phyloP scores from a whole-genome alignment of 2,797 vertebrate genomes.

The Syndactyla subalaris region DNA sequence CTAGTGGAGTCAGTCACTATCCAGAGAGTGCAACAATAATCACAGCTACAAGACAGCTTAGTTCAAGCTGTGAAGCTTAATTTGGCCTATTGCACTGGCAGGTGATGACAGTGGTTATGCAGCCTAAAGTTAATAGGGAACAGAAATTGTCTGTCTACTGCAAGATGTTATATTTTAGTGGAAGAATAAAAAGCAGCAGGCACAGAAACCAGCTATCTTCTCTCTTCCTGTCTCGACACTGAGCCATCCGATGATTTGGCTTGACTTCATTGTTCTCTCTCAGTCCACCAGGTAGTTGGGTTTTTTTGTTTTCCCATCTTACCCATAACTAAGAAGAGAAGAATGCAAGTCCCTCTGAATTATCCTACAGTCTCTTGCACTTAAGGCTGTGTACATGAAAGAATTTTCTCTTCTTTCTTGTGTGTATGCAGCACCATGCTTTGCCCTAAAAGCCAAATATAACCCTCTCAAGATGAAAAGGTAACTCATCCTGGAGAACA shows the following conservation, averaged over 20 bases:
- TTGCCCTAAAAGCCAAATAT: neutral
- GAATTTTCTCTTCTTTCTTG: neutral
- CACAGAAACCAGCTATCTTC: neutral
- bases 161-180: neutral
- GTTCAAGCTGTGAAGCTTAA: conserved; percentile 1
- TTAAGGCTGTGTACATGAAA: neutral
- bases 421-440: neutral
- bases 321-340: neutral
- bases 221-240: neutral
- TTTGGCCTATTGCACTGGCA: neutral
- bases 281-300: neutral
- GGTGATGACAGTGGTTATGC: conserved; percentile 12
- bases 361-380: neutral
- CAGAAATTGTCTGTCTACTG: conserved; percentile 8
- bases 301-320: neutral
- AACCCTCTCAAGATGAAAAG: neutral
- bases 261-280: neutral
- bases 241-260: neutral
- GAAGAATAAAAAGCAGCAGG: neutral
- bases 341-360: neutral
- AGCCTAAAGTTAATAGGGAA: neutral
- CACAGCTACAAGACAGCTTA: neutral
- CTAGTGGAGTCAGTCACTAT: neutral
- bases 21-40: neutral
- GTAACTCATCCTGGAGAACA: neutral